Evolutionary conservation across 2,113 vertebrate species (phyloP).

Genomic region (Cyprinodon tularosa): DNA sequence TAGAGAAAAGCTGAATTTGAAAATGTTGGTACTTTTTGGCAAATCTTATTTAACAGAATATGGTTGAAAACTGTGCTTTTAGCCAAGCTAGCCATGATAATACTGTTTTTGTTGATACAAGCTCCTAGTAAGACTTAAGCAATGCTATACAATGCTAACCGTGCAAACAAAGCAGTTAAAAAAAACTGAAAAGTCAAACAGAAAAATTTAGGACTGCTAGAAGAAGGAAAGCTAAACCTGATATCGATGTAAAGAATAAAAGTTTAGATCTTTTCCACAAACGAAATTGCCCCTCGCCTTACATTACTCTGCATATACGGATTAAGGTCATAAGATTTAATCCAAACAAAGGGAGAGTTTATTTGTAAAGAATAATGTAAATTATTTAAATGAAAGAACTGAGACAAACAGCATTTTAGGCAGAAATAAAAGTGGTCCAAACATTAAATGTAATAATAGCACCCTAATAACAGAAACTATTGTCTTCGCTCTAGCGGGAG

Average conservation of each 20-base stretch:
- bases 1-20: too few relatives aligned
- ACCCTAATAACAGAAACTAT: constrained; percentile 45
- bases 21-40: too few relatives aligned
- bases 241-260: not conserved
- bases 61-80: not conserved
- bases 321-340: not conserved
- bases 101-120: not conserved
- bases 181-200: not conserved
- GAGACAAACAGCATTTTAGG: constrained; percentile 43
- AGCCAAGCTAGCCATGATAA: not conserved
- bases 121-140: not conserved
- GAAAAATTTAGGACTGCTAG: too few relatives aligned
- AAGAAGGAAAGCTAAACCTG: not conserved
- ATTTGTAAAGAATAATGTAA: constrained; percentile 19
- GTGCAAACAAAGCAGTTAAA: too few relatives aligned
- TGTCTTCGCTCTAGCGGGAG: constrained; percentile 26
- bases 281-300: not conserved
- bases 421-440: constrained; percentile 39
- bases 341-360: constrained; percentile 4
- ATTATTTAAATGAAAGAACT: constrained; percentile 19
- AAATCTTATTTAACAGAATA: too few relatives aligned
- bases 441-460: constrained; percentile 45
- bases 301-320: not conserved
- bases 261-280: too few relatives aligned
- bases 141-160: too few relatives aligned